phyloP scores from a whole-genome alignment of 2,113 vertebrate genomes.

The Butorides virescens region DNA sequence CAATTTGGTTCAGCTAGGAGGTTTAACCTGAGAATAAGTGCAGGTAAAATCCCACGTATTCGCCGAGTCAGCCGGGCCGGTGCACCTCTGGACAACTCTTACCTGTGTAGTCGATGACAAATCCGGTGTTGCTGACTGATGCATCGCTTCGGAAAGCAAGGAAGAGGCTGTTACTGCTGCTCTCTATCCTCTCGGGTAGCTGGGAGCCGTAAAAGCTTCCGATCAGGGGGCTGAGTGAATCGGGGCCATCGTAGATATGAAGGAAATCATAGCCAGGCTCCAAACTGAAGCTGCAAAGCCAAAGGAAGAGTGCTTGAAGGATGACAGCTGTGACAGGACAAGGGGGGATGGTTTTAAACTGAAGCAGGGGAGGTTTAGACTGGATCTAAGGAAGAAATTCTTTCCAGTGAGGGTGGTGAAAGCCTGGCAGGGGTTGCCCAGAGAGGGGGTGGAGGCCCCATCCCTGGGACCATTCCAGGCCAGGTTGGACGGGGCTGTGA shows the following conservation, averaged over 20 bases:
- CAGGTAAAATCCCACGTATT: neutral
- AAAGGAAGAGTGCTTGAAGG: neutral
- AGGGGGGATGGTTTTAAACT: too few species aligned
- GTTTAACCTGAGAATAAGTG: neutral
- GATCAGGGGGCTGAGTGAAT: slow-evolving; percentile 91
- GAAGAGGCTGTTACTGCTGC: slow-evolving; percentile 95
- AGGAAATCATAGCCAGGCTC: slow-evolving; percentile 98
- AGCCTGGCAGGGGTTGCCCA: too few species aligned
- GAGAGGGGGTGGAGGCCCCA: too few species aligned
- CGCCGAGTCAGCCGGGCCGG: neutral
- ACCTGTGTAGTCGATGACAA: slow-evolving; percentile 96
- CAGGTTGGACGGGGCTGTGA: too few species aligned
- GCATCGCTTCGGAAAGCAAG: slow-evolving; percentile 95
- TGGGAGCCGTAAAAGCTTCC: slow-evolving; percentile 95
- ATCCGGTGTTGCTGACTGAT: slow-evolving; percentile 92
- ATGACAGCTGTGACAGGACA: too few species aligned
- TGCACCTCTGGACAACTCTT: accelerated
- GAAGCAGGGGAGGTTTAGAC: too few species aligned
- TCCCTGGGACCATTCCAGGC: too few species aligned
- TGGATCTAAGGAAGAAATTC: too few species aligned
- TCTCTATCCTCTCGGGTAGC: slow-evolving; percentile 90
- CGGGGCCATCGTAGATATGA: slow-evolving; percentile 93
- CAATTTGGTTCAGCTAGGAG: accelerated
- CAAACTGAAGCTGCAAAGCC: slow-evolving; percentile 87
- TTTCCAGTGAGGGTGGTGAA: too few species aligned